Evolutionary conservation across 2,888 invertebrate species (phyloP).

Genomic region (Meta bourneti): DNA sequence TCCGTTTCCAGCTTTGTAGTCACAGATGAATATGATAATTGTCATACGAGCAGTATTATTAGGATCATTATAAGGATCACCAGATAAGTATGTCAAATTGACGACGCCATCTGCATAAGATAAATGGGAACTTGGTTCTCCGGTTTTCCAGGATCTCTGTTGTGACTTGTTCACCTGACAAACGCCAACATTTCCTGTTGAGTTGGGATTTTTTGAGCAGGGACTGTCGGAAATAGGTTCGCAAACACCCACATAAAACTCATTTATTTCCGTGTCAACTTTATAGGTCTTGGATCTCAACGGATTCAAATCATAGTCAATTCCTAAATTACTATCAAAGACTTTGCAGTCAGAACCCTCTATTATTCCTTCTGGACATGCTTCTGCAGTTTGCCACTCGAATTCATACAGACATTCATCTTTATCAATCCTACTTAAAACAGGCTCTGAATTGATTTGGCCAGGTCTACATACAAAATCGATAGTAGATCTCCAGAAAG

Average conservation of each 20-base stretch:
- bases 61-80: constrained; percentile 79
- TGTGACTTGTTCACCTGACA: constrained; percentile 79
- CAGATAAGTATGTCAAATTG: constrained; percentile 80
- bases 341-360: constrained; percentile 77
- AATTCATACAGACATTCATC: constrained; percentile 79
- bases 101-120: constrained; percentile 80
- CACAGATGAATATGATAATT: constrained; percentile 80
- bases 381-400: constrained; percentile 80
- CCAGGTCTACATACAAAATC: constrained; percentile 73
- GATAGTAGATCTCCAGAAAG: constrained; percentile 64
- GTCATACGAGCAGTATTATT: constrained; percentile 79
- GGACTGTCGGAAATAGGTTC: constrained; percentile 58
- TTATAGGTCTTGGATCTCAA: constrained; percentile 57
- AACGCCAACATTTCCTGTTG: constrained; percentile 78
- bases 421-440: constrained; percentile 77
- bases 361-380: constrained; percentile 78
- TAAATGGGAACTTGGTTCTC: constrained; percentile 78
- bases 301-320: constrained; percentile 76
- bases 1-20: constrained; percentile 79
- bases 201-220: constrained; percentile 51
- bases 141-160: constrained; percentile 77
- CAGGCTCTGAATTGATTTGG: constrained; percentile 64
- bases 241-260: constrained; percentile 73
- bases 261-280: constrained; percentile 39
- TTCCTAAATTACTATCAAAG: constrained; percentile 75